phyloP scores from a whole-genome alignment of 2,113 vertebrate species.

The Rafetus swinhoei region DNA sequence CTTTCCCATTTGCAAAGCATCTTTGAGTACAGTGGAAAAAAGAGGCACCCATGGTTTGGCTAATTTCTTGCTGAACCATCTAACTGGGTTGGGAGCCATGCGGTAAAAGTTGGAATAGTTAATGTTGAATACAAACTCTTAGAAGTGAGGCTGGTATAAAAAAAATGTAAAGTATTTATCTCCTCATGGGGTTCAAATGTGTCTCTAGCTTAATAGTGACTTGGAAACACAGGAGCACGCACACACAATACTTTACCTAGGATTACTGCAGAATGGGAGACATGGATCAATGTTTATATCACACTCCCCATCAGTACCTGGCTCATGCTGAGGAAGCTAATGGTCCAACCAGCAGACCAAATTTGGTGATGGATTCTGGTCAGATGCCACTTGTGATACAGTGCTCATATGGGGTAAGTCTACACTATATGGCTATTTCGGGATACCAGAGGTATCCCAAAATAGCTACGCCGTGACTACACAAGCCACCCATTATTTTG shows the following conservation, averaged over 20 bases:
- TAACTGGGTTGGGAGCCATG: neutral
- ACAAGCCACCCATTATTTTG: too few species aligned
- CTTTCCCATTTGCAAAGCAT: neutral
- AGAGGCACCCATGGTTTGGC: rapidly evolving
- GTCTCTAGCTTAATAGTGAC: neutral
- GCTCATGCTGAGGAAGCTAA: too few species aligned
- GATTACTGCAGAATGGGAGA: neutral
- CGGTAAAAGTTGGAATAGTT: neutral
- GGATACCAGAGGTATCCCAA: too few species aligned
- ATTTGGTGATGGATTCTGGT: too few species aligned
- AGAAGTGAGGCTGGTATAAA: neutral
- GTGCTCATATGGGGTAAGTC: too few species aligned
- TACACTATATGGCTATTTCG: too few species aligned
- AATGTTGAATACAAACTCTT: neutral
- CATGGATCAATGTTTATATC: too few species aligned
- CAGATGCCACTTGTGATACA: too few species aligned
- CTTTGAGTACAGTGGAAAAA: neutral
- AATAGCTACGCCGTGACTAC: too few species aligned
- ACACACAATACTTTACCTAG: neutral
- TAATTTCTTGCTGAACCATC: neutral
- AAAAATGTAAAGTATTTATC: rapidly evolving
- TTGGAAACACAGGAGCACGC: neutral
- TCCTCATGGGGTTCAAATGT: neutral
- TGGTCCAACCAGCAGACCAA: too few species aligned
- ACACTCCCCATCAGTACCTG: too few species aligned